Conservation (phyloP, 2,113 vertebrate species). For the Centropristis striata region DNA sequence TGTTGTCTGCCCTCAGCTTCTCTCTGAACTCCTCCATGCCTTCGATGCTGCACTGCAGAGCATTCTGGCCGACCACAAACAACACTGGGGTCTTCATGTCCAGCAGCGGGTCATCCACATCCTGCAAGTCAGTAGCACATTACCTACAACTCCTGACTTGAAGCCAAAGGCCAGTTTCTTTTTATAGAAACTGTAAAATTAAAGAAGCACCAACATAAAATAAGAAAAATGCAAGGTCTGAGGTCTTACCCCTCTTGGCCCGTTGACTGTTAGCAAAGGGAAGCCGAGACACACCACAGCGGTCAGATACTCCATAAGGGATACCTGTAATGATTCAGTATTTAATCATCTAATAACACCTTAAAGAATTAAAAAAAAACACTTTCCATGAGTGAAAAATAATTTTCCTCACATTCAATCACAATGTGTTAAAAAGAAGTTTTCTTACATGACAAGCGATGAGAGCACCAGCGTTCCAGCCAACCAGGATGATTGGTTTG, state of each 20-base stretch:
- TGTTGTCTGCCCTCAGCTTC: conserved; percentile 95
- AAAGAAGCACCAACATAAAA: not conserved
- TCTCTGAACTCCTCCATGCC: conserved; percentile 98
- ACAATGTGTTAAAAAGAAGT: not conserved
- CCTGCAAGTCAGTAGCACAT: conserved; percentile 79
- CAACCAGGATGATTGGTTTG: conserved; percentile 95
- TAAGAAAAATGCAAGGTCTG: not conserved
- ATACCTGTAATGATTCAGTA: conserved; percentile 85
- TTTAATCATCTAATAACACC: not conserved
- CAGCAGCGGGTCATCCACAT: conserved; percentile 96
- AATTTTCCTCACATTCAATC: not conserved
- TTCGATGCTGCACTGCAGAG: conserved; percentile 92
- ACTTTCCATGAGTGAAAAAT: not conserved
- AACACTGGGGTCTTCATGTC: conserved; percentile 98
- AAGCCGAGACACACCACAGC: conserved; percentile 97
- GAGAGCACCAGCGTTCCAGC: conserved; percentile 96
- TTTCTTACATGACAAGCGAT: conserved; percentile 95
- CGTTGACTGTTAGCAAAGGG: conserved; percentile 93
- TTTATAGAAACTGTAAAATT: not conserved
- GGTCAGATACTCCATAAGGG: conserved; percentile 94
- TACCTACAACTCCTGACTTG: not conserved
- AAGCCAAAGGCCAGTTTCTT: not conserved
- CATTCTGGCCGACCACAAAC: conserved; percentile 96
- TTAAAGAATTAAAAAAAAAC: not conserved
- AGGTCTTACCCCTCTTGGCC: conserved; percentile 93